Percentiles rank a stretch among this genome's conserved stretches.
Evolutionary conservation across 2,113 vertebrate species (phyloP).

Genomic region (Ammodytes marinus): DNA sequence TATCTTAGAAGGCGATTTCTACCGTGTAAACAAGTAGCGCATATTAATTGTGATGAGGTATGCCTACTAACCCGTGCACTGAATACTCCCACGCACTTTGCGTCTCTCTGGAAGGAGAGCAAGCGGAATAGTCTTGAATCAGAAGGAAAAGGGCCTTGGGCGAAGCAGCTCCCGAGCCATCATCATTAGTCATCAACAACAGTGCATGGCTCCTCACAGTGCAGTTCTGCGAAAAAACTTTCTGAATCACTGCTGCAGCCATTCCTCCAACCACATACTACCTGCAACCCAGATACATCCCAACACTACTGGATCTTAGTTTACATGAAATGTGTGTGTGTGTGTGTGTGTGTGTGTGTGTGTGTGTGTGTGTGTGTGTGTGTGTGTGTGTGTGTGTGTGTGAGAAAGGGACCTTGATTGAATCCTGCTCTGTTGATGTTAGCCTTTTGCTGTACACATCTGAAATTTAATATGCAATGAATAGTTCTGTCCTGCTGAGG

Average conservation of each 20-base stretch:
- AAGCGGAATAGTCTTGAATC: conserved; percentile 27
- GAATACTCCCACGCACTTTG: conserved; percentile 7
- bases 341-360: too few relatives aligned
- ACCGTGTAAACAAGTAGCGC: too few relatives aligned
- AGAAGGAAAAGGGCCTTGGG: conserved; percentile 12
- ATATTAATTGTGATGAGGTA: conserved; percentile 15
- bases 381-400: too few relatives aligned
- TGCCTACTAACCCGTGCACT: background rate
- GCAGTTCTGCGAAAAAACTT: conserved; percentile 31
- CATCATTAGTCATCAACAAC: conserved; percentile 63
- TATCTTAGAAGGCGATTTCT: background rate
- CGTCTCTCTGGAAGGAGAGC: conserved; percentile 13
- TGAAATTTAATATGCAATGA: conserved; percentile 7
- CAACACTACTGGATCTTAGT: background rate
- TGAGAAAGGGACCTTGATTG: background rate
- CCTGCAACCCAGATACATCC: conserved; percentile 27
- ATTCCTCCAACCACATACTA: conserved; percentile 35
- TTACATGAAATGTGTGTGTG: background rate
- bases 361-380: too few relatives aligned
- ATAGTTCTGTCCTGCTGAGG: background rate
- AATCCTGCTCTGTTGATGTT: conserved; percentile 10
- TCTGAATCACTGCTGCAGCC: conserved; percentile 63
- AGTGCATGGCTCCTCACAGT: conserved; percentile 36
- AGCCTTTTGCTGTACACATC: background rate
- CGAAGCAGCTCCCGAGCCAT: conserved; percentile 38